Percentiles rank a stretch among this genome's conserved stretches.
Evolutionary conservation across 2,888 invertebrate species (phyloP).

Genomic region (Adelphocoris suturalis): DNA sequence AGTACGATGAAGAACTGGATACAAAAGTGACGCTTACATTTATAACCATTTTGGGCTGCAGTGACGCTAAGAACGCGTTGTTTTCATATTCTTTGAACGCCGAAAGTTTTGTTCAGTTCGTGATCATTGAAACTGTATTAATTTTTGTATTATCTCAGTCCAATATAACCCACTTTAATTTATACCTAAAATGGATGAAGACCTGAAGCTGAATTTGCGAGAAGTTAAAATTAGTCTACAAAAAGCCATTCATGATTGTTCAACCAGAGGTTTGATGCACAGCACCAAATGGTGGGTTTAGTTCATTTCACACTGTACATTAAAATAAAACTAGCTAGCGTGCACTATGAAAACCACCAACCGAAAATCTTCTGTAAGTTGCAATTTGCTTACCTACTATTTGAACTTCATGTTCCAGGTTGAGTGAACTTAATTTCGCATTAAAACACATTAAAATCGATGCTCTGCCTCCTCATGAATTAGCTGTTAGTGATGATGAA

Average conservation of each 20-base stretch:
- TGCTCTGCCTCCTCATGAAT: slow-evolving; percentile 74
- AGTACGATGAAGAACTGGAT: not conserved
- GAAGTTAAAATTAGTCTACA: slow-evolving; percentile 84
- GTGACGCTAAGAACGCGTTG: too few species aligned
- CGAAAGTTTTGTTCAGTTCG: too few species aligned
- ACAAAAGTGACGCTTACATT: not conserved
- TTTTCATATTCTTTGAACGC: too few species aligned
- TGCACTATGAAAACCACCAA: not conserved
- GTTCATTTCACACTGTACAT: not conserved
- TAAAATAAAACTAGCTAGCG: not conserved
- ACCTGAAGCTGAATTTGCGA: slow-evolving; percentile 80
- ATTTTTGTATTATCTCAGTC: too few species aligned
- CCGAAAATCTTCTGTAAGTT: not conserved
- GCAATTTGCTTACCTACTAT: not conserved
- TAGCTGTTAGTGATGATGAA: slow-evolving; percentile 83
- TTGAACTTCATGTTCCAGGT: slow-evolving; percentile 78
- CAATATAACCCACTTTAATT: too few species aligned
- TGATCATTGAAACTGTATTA: too few species aligned
- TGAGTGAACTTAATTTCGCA: slow-evolving; percentile 90
- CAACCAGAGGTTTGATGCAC: slow-evolving; percentile 88
- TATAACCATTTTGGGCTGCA: not conserved
- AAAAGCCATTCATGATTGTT: slow-evolving; percentile 86
- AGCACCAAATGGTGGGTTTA: slow-evolving; percentile 87
- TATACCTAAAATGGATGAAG: slow-evolving; percentile 46
- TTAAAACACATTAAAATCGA: slow-evolving; percentile 84